Evolutionary conservation across 2,113 vertebrate species (phyloP).

Genomic region (Atherinomorus stipes): DNA sequence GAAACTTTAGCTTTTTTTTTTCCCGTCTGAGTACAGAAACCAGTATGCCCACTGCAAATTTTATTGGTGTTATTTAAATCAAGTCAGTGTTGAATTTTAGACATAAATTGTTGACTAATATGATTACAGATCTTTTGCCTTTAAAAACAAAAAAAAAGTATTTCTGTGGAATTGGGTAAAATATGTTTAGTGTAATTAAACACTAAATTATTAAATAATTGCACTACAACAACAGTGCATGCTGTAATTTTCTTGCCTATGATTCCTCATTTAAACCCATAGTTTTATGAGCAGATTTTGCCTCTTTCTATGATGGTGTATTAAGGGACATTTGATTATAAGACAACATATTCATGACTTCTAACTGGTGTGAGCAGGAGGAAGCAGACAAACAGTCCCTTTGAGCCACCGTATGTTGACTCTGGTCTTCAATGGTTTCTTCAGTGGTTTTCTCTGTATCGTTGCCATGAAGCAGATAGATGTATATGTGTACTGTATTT

Average conservation of each 20-base stretch:
- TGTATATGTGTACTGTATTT: constrained; percentile 76
- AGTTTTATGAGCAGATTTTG: neutral
- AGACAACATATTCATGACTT: constrained; percentile 42
- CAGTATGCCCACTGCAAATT: too few species aligned
- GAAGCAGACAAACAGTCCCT: constrained; percentile 58
- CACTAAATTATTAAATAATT: too few species aligned
- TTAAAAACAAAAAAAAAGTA: too few species aligned
- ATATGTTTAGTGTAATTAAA: too few species aligned
- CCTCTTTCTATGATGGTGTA: constrained; percentile 1
- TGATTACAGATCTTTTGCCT: too few species aligned
- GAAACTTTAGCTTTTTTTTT: too few species aligned
- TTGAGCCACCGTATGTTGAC: constrained; percentile 70
- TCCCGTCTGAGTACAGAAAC: too few species aligned
- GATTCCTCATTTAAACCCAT: neutral
- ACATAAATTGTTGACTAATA: too few species aligned
- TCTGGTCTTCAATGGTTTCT: constrained; percentile 74
- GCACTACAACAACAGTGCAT: too few species aligned
- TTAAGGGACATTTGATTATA: neutral
- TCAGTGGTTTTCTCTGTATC: constrained; percentile 65
- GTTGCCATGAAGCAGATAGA: constrained; percentile 69
- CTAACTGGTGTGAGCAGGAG: constrained; percentile 17
- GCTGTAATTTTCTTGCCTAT: too few species aligned
- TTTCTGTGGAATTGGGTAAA: neutral
- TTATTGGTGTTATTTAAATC: too few species aligned
- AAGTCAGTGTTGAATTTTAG: too few species aligned